Evolutionary conservation across 1,140 invertebrate genomes (phyloP).

Genomic region (Maniola jurtina): DNA sequence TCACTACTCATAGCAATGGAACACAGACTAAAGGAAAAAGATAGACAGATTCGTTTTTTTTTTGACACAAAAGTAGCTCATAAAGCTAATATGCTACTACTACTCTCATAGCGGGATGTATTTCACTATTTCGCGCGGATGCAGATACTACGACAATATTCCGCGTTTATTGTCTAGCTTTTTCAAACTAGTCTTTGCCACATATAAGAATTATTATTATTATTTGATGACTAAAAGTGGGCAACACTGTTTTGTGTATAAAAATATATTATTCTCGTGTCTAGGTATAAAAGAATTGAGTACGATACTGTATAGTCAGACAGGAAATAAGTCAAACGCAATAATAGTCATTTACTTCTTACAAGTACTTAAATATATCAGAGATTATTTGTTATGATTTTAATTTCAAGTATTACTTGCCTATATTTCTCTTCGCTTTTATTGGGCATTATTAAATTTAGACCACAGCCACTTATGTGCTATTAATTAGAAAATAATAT

Average conservation of each 20-base stretch:
- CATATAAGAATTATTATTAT: background rate
- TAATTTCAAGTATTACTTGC: background rate
- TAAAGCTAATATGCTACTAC: no score
- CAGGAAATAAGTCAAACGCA: background rate
- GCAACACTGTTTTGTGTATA: background rate
- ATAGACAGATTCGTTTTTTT: no score
- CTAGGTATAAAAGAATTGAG: slow-evolving; percentile 1
- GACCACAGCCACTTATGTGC: background rate
- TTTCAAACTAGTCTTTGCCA: no score
- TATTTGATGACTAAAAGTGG: background rate
- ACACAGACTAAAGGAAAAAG: no score
- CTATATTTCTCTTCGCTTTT: background rate
- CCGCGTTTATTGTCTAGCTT: no score
- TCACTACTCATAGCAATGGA: no score
- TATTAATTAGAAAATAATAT: background rate
- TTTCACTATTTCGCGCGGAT: no score
- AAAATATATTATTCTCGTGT: background rate
- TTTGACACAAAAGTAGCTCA: no score
- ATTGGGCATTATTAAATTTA: background rate
- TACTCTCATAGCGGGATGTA: no score
- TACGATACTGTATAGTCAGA: background rate
- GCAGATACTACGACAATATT: no score
- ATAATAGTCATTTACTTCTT: background rate
- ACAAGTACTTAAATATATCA: background rate
- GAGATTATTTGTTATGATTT: slow-evolving; percentile 2